These are phyloP conservation scores for Octodonta nipae DNA, from an alignment of 2,888 invertebrate genomes.

Conservation along the genomic window DNA sequence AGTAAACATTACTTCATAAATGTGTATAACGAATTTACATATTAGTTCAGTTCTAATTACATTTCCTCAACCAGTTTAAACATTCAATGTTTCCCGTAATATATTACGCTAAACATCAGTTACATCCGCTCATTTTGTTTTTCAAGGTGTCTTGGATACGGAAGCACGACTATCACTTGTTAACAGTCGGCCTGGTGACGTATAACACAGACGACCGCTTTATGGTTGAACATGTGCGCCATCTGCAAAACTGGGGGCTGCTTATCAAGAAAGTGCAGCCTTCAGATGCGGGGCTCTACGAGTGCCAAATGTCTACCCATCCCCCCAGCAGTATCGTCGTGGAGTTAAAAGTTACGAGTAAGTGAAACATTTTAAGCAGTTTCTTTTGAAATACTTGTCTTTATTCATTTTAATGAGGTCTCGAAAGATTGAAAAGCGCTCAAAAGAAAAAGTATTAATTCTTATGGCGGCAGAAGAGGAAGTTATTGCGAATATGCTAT, in stretches of 20 bases:
- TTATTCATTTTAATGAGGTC: slow-evolving; percentile 1
- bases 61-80: too few relatives aligned
- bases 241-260: slow-evolving; percentile 50
- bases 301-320: slow-evolving; percentile 72
- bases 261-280: slow-evolving; percentile 57
- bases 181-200: slow-evolving; percentile 55
- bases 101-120: too few relatives aligned
- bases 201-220: slow-evolving; percentile 55
- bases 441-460: too few relatives aligned
- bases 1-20: too few relatives aligned
- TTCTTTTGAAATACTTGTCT: slow-evolving; percentile 4
- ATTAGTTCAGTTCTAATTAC: too few relatives aligned
- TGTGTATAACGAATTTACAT: too few relatives aligned
- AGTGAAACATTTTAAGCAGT: too few relatives aligned
- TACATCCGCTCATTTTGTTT: too few relatives aligned
- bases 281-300: slow-evolving; percentile 59
- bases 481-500: too few relatives aligned
- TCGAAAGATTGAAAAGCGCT: too few relatives aligned
- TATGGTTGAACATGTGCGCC: slow-evolving; percentile 48
- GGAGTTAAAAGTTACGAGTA: slow-evolving; percentile 62
- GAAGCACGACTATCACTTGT: slow-evolving; percentile 52
- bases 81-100: too few relatives aligned
- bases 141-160: slow-evolving; percentile 57
- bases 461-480: too few relatives aligned
- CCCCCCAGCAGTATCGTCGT: slow-evolving; percentile 63